Evolutionary conservation across 2,888 invertebrate species (phyloP), one percentile per base, ranked within the genome.

Genomic region (Dicranocentrus wangi): DNA sequence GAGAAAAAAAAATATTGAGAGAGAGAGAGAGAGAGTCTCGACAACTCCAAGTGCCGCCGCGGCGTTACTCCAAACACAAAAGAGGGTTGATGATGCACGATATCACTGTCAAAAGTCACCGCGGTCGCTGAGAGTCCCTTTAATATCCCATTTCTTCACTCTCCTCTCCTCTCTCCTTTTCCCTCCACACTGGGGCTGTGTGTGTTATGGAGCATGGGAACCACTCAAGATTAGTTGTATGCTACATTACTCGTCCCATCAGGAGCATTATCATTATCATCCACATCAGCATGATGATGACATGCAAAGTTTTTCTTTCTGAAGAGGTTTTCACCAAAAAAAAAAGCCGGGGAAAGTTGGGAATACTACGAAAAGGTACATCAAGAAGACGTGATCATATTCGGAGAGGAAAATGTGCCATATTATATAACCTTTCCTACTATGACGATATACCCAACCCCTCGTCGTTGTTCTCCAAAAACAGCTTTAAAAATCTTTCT

Each of bases 71-170:
- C 47, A n/a, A 17, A 47, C 8, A 47, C 3, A 15, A 47, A 47
- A n/a, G n/a, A 47, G 47, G 19, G 55, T 21, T 55, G 55, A 63
- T 39, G 63, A 63, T 63, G 63, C 63, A 63, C 58, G 61, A 72
- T 72, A 47, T 72, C 25, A 72, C 61, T 61, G 72, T 61, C 72
- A 72, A 61, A 72, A 72, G 72, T 72, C 72, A 61, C 72, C 58
- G 25, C 39, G 58, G 60, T 55, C 23, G 58, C 42, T 5, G 23
- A 58, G 53, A 25, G 60, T 15, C 15, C 69, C 23, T 2, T 15
- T 58, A 58, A 58, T 58, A 58, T 58, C 13, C 25, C 13, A 53
- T n/a, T n/a, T n/a, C n/a, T n/a, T n/a, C n/a, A n/a, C n/a, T n/a
- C n/a, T n/a, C n/a, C n/a, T 51, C 10, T n/a, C 7, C 3, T 10